phyloP scores from a whole-genome alignment of 2,888 invertebrate genomes.

The Ormyrus nitidulus region DNA sequence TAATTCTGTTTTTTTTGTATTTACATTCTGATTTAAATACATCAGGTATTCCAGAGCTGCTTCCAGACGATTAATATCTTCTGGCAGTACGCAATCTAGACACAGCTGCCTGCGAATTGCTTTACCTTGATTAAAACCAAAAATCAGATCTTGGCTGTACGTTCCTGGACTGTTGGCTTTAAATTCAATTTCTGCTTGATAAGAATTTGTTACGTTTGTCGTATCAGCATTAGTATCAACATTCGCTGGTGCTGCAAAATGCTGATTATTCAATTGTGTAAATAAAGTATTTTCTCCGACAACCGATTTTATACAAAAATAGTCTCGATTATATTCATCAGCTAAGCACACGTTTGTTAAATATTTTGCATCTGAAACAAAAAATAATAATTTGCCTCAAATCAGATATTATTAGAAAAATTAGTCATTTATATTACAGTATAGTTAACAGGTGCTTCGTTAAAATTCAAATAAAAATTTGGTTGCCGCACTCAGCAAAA shows the following conservation, averaged over 20 bases:
- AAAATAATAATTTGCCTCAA: background rate
- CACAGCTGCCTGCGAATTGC: slow-evolving; percentile 82
- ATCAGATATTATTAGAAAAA: no score
- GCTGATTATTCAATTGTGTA: background rate
- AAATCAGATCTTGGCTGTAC: slow-evolving; percentile 86
- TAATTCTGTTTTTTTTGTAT: slow-evolving; percentile 76
- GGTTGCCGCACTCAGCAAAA: no score
- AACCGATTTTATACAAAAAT: slow-evolving; percentile 65
- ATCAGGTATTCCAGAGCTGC: slow-evolving; percentile 81
- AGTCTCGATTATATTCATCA: slow-evolving; percentile 62
- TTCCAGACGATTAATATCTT: slow-evolving; percentile 81
- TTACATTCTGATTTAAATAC: slow-evolving; percentile 79
- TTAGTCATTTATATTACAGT: no score
- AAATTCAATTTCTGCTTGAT: slow-evolving; percentile 42
- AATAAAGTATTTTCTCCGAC: slow-evolving; percentile 44
- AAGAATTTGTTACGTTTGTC: background rate
- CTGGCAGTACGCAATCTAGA: slow-evolving; percentile 85
- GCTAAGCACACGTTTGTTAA: slow-evolving; percentile 64
- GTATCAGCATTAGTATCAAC: no score
- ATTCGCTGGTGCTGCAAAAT: slow-evolving; percentile 29
- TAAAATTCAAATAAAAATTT: no score
- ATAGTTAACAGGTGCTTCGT: no score
- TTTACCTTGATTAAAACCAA: slow-evolving; percentile 84
- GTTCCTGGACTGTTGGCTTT: slow-evolving; percentile 76
- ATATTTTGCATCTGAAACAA: slow-evolving; percentile 59